phyloP scores from a whole-genome alignment of 2,113 vertebrate genomes.

The Seriola rivoliana region DNA sequence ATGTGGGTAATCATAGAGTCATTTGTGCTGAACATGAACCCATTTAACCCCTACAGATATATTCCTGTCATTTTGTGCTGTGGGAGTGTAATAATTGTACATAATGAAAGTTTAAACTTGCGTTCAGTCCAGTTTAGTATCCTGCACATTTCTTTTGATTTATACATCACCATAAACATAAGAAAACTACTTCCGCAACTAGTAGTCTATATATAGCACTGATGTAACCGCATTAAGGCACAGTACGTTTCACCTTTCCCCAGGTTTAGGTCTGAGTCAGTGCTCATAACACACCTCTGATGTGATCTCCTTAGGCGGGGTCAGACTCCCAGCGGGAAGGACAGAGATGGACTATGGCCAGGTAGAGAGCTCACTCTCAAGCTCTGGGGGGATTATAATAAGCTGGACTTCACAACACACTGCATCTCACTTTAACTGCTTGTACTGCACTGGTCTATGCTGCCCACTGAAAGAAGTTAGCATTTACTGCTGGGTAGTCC shows the following conservation, averaged over 20 bases:
- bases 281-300: slow-evolving; percentile 58
- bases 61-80: slow-evolving; percentile 37
- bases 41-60: slow-evolving; percentile 48
- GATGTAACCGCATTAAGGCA: slow-evolving; percentile 37
- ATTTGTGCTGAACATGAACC: slow-evolving; percentile 48
- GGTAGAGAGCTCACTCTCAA: slow-evolving; percentile 53
- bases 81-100: slow-evolving; percentile 24
- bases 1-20: slow-evolving; percentile 44
- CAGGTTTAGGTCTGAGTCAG: slow-evolving; percentile 63
- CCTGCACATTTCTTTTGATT: slow-evolving; percentile 26
- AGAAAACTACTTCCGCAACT: slow-evolving; percentile 19
- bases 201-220: slow-evolving; percentile 46
- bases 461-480: slow-evolving; percentile 32
- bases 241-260: slow-evolving; percentile 67
- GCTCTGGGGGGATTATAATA: slow-evolving; percentile 59
- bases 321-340: slow-evolving; percentile 61
- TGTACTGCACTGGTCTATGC: slow-evolving; percentile 26
- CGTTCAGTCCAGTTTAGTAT: slow-evolving; percentile 27
- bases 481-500: slow-evolving; percentile 40
- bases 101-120: slow-evolving; percentile 26
- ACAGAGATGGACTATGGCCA: slow-evolving; percentile 54
- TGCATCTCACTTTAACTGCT: slow-evolving; percentile 54
- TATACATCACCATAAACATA: not conserved
- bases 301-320: slow-evolving; percentile 56
- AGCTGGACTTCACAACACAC: slow-evolving; percentile 38